A percentile compares a stretch with the other conserved stretches of the same genome.
phyloP scores from a whole-genome alignment of 2,113 vertebrate genomes.

The Spea bombifrons region DNA sequence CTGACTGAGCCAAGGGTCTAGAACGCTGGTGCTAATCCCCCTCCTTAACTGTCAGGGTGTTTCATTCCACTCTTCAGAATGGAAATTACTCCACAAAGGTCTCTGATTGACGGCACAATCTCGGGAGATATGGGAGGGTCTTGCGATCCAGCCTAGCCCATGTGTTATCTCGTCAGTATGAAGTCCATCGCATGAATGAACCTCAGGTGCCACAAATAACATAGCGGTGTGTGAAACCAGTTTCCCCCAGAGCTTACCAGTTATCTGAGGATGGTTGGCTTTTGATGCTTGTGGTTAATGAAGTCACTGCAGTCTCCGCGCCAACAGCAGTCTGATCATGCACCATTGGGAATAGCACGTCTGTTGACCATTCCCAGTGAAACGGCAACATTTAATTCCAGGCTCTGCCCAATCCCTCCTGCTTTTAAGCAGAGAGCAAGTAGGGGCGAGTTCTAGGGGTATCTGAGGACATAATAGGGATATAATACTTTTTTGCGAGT shows the following conservation, averaged over 20 bases:
- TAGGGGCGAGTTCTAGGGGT: constrained; percentile 22
- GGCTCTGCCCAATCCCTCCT: constrained; percentile 14
- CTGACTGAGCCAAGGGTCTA: constrained; percentile 16
- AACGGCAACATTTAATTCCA: constrained; percentile 16
- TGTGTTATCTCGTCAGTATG: constrained; percentile 16
- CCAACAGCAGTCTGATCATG: constrained; percentile 13
- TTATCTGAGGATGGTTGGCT: constrained; percentile 17
- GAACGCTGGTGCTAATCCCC: constrained; percentile 37
- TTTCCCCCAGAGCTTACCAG: neutral
- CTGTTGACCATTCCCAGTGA: constrained; percentile 14
- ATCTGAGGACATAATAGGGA: constrained; percentile 32
- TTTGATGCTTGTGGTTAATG: constrained; percentile 26
- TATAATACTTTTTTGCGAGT: constrained; percentile 5
- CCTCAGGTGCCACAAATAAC: constrained; percentile 13
- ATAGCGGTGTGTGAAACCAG: constrained; percentile 15
- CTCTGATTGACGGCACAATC: constrained; percentile 10
- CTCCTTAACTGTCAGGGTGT: constrained; percentile 31
- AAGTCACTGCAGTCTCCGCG: constrained; percentile 33
- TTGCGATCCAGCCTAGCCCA: neutral
- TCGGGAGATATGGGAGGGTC: constrained; percentile 1
- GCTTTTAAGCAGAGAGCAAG: constrained; percentile 2
- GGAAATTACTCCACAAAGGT: constrained; percentile 14
- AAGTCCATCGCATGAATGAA: constrained; percentile 32
- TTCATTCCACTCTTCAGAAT: constrained; percentile 30
- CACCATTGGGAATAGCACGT: constrained; percentile 20